Evolutionary conservation across 2,113 vertebrate genomes (phyloP), one percentile per base, ranked within the genome.

Genomic region (Ranitomeya variabilis): DNA sequence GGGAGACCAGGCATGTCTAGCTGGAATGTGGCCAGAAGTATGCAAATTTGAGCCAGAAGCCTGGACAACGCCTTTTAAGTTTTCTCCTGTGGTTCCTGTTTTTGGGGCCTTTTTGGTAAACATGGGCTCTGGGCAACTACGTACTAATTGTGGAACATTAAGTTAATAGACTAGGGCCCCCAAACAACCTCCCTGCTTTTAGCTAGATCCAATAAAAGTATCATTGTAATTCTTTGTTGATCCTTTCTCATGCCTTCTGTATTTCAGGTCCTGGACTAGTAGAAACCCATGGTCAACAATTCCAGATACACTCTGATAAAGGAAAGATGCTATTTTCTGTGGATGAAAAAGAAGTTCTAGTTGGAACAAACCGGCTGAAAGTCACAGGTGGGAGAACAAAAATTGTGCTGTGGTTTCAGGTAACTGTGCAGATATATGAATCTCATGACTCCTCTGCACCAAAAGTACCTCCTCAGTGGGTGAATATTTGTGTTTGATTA

Each of bases 311-410:
- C 90, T 97, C 97, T 86, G 92, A 93, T 87, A 92, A 92, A 0
- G 95, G 95, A 90, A 95, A 96, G 88, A 95, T 95, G 89, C 94
- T 99, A 87, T 98, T 99, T 89, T 96, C 95, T 8, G 96, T 96
- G 4, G 94, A 97, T 92, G 95, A 95, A 90, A 93, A 95, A n/a
- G 95, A 96, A 90, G 91, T 94, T 37, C 90, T 93, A 83, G 93
- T 99, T 84, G 97, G 97, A 77, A 96, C 96, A 52, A 97, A 97
- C 79, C 99, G 96, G 91, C 97, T 99, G 83, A 94, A 97, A 90
- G 94, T 99, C 87, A 99, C 98, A 94, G 98, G 98, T 99, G 94
- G 8, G 93, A 91, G 18, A n/a, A 16, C 21, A 23, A 37, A 62
- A 62, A 15, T 52, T 67, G 81, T 12, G 4, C 3, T 67, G 21